These are phyloP conservation scores for Pelecanus crispus DNA, from an alignment of 2,113 vertebrate species.

Conservation along the genomic window DNA sequence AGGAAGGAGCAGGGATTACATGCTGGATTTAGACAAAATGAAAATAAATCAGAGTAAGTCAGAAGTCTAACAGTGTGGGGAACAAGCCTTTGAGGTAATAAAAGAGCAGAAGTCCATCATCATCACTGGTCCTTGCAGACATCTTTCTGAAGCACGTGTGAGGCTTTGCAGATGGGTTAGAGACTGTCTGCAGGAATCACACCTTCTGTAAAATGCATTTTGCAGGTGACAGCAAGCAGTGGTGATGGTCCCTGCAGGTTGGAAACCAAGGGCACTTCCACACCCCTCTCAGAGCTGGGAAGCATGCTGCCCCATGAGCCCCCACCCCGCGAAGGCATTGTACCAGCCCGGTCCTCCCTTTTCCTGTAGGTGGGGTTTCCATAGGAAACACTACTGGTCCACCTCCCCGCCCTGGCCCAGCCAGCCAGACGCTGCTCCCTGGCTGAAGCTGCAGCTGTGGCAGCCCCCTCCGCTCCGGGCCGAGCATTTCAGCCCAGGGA, in stretches of 20 bases:
- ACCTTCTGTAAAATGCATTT: rapidly evolving
- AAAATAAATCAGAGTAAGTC: background rate
- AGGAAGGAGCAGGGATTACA: background rate
- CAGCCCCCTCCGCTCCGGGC: background rate
- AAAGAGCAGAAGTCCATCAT: background rate
- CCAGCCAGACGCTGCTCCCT: constrained; percentile 24
- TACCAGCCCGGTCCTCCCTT: constrained; percentile 71
- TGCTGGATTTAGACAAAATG: background rate
- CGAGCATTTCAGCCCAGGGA: background rate
- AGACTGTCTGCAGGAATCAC: background rate
- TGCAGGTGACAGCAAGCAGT: background rate
- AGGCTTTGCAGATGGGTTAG: background rate
- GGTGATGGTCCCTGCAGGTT: background rate
- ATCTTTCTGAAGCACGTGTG: rapidly evolving
- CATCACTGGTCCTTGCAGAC: background rate
- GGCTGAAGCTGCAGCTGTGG: background rate
- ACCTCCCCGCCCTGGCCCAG: constrained; percentile 42
- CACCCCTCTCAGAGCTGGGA: background rate
- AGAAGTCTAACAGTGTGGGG: rapidly evolving
- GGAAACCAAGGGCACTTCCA: background rate
- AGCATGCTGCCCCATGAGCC: background rate
- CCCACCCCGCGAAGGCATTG: background rate
- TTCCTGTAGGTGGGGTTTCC: constrained; percentile 84
- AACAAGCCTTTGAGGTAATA: background rate
- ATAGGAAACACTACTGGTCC: constrained; percentile 73